A percentile compares a stretch with the other conserved stretches of the same genome.
phyloP scores from a whole-genome alignment of 1,140 invertebrate species.

The Drosophila tani region DNA sequence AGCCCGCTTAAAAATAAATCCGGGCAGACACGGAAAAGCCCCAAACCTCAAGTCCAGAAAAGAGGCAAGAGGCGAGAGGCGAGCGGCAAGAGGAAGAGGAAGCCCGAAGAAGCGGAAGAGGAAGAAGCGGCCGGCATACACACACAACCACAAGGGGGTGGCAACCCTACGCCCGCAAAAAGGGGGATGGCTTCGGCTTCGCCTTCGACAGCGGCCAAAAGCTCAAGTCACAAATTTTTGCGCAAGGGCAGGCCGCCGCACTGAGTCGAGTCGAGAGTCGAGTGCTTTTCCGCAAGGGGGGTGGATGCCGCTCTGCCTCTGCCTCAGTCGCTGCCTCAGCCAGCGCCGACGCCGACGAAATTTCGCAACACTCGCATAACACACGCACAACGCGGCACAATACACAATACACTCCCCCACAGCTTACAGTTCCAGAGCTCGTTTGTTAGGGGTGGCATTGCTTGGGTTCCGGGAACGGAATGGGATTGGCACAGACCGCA shows the following conservation, averaged over 20 bases:
- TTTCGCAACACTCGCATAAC: constrained; percentile 77
- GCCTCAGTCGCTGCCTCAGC: neutral
- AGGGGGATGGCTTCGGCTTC: constrained; percentile 19
- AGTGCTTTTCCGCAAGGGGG: constrained; percentile 58
- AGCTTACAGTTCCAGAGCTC: constrained; percentile 29
- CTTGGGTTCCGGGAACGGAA: constrained; percentile 43
- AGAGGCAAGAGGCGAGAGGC: constrained; percentile 9
- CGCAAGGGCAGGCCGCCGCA: constrained; percentile 71
- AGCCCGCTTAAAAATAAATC: constrained; percentile 79
- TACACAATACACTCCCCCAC: constrained; percentile 30
- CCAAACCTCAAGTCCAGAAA: constrained; percentile 53
- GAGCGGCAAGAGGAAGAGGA: constrained; percentile 30
- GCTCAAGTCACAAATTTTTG: constrained; percentile 81
- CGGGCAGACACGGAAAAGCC: constrained; percentile 76
- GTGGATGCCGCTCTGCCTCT: constrained; percentile 17
- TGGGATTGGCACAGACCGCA: constrained; percentile 15
- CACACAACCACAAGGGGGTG: constrained; percentile 51
- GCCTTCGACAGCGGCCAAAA: constrained; percentile 42
- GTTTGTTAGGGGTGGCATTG: constrained; percentile 72
- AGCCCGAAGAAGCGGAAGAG: constrained; percentile 46
- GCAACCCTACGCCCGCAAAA: constrained; percentile 10
- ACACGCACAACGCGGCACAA: constrained; percentile 23
- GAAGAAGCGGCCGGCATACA: constrained; percentile 73
- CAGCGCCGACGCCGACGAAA: constrained; percentile 51
- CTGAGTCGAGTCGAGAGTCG: constrained; percentile 38